These are phyloP conservation scores for Microtus ochrogaster DNA, from an alignment of 2,113 vertebrate species.

Conservation along the genomic window DNA sequence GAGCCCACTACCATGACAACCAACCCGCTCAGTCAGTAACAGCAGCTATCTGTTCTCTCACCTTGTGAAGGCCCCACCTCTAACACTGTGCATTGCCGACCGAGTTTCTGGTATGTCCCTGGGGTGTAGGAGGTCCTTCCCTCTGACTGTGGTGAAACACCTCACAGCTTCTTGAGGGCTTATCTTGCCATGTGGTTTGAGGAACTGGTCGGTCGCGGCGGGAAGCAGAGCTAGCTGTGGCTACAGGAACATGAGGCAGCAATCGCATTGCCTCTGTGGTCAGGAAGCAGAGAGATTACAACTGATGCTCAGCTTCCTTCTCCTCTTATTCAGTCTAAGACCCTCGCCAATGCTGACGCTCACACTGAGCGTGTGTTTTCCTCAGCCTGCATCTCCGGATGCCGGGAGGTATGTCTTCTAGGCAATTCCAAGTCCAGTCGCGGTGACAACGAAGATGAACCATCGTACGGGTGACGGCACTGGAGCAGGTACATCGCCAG, in stretches of 20 bases:
- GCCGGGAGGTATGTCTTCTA: not conserved
- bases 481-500: fast-evolving
- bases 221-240: not conserved
- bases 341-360: fast-evolving
- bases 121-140: not conserved
- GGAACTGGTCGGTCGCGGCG: not conserved
- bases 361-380: not conserved
- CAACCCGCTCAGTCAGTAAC: too few species aligned
- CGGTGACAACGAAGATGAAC: not conserved
- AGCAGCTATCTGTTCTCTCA: not conserved
- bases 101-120: not conserved
- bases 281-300: not conserved
- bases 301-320: not conserved
- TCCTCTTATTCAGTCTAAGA: not conserved
- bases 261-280: not conserved
- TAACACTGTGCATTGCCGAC: not conserved
- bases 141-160: not conserved
- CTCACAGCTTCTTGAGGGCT: not conserved
- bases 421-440: not conserved
- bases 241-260: not conserved
- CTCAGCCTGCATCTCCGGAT: not conserved
- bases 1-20: not conserved
- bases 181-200: not conserved
- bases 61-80: not conserved
- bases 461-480: not conserved